Percentiles rank a stretch among this genome's conserved stretches.
phyloP scores from a whole-genome alignment of 2,888 invertebrate species.

The Oscheius myriophilus region DNA sequence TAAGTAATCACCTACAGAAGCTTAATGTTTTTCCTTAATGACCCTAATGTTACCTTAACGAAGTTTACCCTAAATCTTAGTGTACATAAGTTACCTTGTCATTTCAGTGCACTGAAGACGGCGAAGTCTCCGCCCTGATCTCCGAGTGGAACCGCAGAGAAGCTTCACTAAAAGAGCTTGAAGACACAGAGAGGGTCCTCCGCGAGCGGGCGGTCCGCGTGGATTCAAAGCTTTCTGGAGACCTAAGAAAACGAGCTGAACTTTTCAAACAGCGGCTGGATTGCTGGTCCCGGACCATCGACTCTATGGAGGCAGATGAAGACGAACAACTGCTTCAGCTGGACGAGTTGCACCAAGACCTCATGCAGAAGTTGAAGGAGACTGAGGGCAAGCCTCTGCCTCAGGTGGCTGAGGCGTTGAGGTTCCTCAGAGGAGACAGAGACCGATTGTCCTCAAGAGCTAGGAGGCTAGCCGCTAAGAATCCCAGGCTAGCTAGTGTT shows the following conservation, averaged over 20 bases:
- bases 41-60: no score
- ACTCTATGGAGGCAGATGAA: constrained; percentile 58
- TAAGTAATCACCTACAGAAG: no score
- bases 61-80: not conserved
- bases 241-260: constrained; percentile 46
- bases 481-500: constrained; percentile 43
- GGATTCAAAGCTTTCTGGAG: constrained; percentile 35
- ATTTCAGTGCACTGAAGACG: constrained; percentile 33
- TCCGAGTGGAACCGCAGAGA: constrained; percentile 57
- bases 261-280: constrained; percentile 52
- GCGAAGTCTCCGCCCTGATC: constrained; percentile 42
- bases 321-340: constrained; percentile 54
- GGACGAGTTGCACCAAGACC: constrained; percentile 52
- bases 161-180: constrained; percentile 42
- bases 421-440: constrained; percentile 49
- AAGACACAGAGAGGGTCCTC: constrained; percentile 44
- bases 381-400: constrained; percentile 9
- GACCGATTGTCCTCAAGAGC: constrained; percentile 50
- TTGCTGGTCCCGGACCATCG: constrained; percentile 45
- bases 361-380: constrained; percentile 10
- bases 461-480: constrained; percentile 48
- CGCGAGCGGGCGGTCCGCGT: constrained; percentile 47
- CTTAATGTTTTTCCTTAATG: no score
- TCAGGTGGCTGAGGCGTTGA: constrained; percentile 47
- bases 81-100: not conserved